phyloP scores from a whole-genome alignment of 2,888 invertebrate genomes.

The Leptothorax acervorum region DNA sequence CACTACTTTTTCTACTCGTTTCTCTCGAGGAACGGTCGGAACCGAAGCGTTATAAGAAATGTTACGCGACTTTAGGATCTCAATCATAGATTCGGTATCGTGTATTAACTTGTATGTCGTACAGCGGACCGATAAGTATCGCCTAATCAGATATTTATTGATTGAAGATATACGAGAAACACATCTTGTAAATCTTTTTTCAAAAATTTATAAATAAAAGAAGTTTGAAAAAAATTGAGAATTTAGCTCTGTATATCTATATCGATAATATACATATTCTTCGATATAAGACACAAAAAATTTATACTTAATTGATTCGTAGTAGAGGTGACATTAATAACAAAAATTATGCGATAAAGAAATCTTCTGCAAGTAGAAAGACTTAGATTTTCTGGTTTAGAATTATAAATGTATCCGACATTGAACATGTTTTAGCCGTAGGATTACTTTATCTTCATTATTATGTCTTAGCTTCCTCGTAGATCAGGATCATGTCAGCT shows the following conservation, averaged over 20 bases:
- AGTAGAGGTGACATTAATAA: slow-evolving; percentile 5
- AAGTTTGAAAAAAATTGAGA: not conserved
- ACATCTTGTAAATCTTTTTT: not conserved
- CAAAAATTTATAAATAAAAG: not conserved
- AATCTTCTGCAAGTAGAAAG: slow-evolving; percentile 6
- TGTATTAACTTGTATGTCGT: no score
- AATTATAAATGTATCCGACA: slow-evolving; percentile 50
- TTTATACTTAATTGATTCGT: slow-evolving; percentile 9
- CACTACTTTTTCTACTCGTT: not conserved
- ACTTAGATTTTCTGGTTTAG: not conserved
- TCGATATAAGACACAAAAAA: slow-evolving; percentile 2
- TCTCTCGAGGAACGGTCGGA: not conserved
- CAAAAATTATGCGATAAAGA: not conserved
- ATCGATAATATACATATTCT: not conserved
- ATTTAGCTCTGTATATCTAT: not conserved
- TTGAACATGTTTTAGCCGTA: slow-evolving; percentile 33
- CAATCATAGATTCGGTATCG: not conserved
- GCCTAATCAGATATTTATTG: not conserved
- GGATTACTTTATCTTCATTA: slow-evolving; percentile 56
- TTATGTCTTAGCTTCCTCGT: slow-evolving; percentile 40
- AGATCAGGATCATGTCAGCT: slow-evolving; percentile 56
- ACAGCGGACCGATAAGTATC: not conserved
- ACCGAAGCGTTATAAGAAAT: not conserved
- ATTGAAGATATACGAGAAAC: not conserved
- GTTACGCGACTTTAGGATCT: not conserved